Base-by-base conservation (phyloP, 2,797 vertebrate genomes). In the Moxostoma hubbsi region DNA sequence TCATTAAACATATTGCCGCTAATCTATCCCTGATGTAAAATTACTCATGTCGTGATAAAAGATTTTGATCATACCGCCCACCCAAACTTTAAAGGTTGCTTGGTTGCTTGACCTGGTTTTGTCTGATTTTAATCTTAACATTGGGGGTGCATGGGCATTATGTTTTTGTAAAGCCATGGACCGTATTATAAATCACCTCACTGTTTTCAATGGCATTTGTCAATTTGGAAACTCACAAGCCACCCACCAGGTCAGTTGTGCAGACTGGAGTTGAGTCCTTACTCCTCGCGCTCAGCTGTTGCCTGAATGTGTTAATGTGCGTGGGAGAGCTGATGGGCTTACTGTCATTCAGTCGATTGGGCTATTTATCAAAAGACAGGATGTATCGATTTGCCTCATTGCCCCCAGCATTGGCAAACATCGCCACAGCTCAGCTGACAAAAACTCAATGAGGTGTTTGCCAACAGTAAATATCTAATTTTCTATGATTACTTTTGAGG, bases 301-400 rank as follows among this genome's bases (percentile, higher is more conserved):
- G 85, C 83, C 84, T 87, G 86, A 86, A 70, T 85, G 85, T 89
- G 85, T 81, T 88, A 87, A 89, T 90, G 87, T 87, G 87, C 71
- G 74, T 81, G 87, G 75, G 84, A 84, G 85, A 88, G 89, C 87
- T 82, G 89, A 91, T 90, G 88, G 90, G 89, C 89, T 92, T 90
- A 89, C 85, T 90, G 91, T 93, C 90, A 86, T 90, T 91, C 89
- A 89, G 90, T 87, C 86, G 86, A 89, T 90, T 91, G 91, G 90
- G 87, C 89, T 90, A 92, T 93, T 92, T 89, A 92, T 94, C 90
- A 92, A 88, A 90, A 88, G 89, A 90, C 90, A 85, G 87, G 88
- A 87, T 70, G 82, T 82, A 94, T 93, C 8, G 91, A 93, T 93
- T 89, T 85, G 83, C 80, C 86, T 89, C 85, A 85, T 88, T 89